These are phyloP conservation scores for Malurus leucopterus DNA, from an alignment of 2,797 vertebrate species.

Conservation along the genomic window DNA sequence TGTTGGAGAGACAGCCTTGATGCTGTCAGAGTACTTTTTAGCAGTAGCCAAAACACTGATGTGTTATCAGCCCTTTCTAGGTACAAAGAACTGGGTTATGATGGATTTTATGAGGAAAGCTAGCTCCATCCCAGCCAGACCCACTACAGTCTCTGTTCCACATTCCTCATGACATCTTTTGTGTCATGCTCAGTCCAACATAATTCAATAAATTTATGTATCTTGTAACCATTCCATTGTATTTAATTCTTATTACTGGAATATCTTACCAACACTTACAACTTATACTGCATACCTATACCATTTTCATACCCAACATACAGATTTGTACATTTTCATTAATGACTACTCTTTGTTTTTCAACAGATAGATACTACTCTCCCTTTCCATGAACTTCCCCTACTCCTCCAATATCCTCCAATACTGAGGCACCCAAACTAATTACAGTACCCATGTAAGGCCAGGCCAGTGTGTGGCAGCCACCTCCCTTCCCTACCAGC, in stretches of 20 bases:
- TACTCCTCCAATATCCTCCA: not conserved
- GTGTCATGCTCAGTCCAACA: not conserved
- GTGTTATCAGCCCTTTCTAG: not conserved
- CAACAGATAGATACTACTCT: not conserved
- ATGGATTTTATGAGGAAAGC: fast-evolving
- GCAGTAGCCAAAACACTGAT: not conserved
- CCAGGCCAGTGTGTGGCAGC: not conserved
- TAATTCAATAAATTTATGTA: not conserved
- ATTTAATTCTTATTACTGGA: not conserved
- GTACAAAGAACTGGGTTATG: not conserved
- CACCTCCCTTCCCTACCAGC: not conserved
- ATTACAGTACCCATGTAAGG: no score
- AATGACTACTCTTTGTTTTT: not conserved
- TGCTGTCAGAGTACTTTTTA: not conserved
- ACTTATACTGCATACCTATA: not conserved
- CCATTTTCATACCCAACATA: not conserved
- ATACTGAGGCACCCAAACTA: not conserved
- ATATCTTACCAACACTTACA: not conserved
- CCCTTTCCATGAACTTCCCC: not conserved
- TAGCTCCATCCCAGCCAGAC: not conserved
- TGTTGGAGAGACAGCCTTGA: not conserved
- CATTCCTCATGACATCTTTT: not conserved
- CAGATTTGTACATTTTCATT: not conserved
- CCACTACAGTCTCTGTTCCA: not conserved
- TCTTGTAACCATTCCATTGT: not conserved